A percentile compares a stretch with the other conserved stretches of the same genome.
These are phyloP conservation scores for Pachliopta kotzebuea DNA, from an alignment of 2,888 invertebrate genomes.

Conservation along the genomic window DNA sequence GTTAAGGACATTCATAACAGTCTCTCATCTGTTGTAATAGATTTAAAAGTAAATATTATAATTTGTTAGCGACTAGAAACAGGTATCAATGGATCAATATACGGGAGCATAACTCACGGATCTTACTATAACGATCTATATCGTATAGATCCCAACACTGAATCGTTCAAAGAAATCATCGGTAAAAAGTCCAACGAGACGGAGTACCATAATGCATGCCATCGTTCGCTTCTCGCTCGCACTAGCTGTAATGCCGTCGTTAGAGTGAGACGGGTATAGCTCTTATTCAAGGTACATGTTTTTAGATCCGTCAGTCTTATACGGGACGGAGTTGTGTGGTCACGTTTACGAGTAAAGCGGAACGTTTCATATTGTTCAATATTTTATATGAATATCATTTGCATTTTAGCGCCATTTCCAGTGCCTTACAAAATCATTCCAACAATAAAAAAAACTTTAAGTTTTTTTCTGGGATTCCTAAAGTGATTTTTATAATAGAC, in stretches of 20 bases:
- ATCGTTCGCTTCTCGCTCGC: slow-evolving; percentile 54
- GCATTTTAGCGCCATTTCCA: slow-evolving; percentile 30
- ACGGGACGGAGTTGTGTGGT: slow-evolving; percentile 31
- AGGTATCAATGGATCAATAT: slow-evolving; percentile 55
- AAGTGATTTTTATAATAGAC: slow-evolving; percentile 24
- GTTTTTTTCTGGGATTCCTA: slow-evolving; percentile 3
- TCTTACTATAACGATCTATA: slow-evolving; percentile 62
- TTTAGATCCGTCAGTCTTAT: slow-evolving; percentile 49
- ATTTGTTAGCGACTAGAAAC: slow-evolving; percentile 42
- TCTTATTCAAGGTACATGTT: slow-evolving; percentile 57
- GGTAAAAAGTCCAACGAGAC: slow-evolving; percentile 64
- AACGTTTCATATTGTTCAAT: slow-evolving; percentile 29
- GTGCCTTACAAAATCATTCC: slow-evolving; percentile 29
- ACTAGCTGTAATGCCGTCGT: slow-evolving; percentile 30
- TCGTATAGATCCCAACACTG: slow-evolving; percentile 58
- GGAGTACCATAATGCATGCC: slow-evolving; percentile 71
- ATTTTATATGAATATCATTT: slow-evolving; percentile 28
- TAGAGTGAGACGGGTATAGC: slow-evolving; percentile 42
- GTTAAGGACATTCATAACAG: slow-evolving; percentile 23
- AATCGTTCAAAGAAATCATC: slow-evolving; percentile 73
- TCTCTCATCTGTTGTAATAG: slow-evolving; percentile 32
- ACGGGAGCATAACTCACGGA: slow-evolving; percentile 67
- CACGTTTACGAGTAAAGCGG: slow-evolving; percentile 35
- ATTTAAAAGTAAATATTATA: slow-evolving; percentile 42
- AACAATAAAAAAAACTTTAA: slow-evolving; percentile 12